Evolutionary conservation across 2,888 invertebrate species (phyloP).

Genomic region (Colostygia pectinataria): DNA sequence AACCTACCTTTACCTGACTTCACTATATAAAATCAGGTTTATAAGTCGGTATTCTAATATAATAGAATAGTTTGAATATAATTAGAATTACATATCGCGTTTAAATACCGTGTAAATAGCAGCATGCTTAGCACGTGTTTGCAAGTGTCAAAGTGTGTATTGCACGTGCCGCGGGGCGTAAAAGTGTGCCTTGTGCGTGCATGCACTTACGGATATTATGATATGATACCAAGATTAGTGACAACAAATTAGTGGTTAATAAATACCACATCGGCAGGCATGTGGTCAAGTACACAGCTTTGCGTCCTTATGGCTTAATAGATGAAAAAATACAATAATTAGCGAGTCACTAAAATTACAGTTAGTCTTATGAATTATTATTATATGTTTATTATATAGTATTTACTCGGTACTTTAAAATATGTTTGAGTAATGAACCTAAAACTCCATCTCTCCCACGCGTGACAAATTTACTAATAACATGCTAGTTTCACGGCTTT

Average conservation of each 20-base stretch:
- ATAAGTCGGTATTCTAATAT: no score
- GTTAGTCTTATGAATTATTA: not conserved
- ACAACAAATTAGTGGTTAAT: slow-evolving; percentile 26
- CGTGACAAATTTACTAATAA: slow-evolving; percentile 53
- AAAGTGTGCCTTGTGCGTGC: slow-evolving; percentile 23
- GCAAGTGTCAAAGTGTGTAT: slow-evolving; percentile 41
- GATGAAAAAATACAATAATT: not conserved
- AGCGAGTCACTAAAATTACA: not conserved
- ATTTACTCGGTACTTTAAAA: no score
- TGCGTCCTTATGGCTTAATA: not conserved
- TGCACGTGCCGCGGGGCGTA: slow-evolving; percentile 25
- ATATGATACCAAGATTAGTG: slow-evolving; percentile 40
- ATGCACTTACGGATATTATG: slow-evolving; percentile 32
- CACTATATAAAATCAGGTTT: no score
- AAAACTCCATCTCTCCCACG: slow-evolving; percentile 45
- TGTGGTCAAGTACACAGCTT: slow-evolving; percentile 12
- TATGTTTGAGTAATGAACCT: no score
- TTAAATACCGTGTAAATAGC: slow-evolving; percentile 29
- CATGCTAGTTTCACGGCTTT: slow-evolving; percentile 45
- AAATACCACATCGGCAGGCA: slow-evolving; percentile 7
- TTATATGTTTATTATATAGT: not conserved
- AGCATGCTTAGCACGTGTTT: slow-evolving; percentile 29
- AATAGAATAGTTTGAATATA: not conserved
- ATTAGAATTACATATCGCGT: slow-evolving; percentile 2
- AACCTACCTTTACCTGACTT: no score